Evolutionary conservation across 2,888 invertebrate species (phyloP).

Genomic region (Harpalus rufipes): DNA sequence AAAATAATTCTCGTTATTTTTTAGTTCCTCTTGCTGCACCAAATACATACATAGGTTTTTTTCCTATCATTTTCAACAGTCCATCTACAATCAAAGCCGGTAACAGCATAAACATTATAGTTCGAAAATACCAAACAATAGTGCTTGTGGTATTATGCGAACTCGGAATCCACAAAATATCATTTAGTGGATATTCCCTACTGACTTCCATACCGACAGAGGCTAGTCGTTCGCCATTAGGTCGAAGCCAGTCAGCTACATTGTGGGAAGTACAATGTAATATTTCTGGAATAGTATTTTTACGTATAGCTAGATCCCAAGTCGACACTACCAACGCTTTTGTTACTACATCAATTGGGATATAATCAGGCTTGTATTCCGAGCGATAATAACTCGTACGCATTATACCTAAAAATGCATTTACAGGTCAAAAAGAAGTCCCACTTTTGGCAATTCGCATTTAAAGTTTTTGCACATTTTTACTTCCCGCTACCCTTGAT

Average conservation of each 20-base stretch:
- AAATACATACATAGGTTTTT: conserved; percentile 54
- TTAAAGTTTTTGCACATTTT: too few species aligned
- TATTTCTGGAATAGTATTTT: background rate
- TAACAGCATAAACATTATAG: conserved; percentile 13
- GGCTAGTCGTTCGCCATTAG: conserved; percentile 8
- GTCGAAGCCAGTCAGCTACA: conserved; percentile 29
- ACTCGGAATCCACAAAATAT: conserved; percentile 39
- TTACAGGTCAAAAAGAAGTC: too few species aligned
- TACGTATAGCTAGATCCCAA: conserved; percentile 78
- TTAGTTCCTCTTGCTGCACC: too few species aligned
- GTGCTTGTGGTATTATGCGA: conserved; percentile 21
- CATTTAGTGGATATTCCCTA: background rate
- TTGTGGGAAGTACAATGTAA: conserved; percentile 30
- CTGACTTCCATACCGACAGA: background rate
- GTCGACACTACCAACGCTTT: conserved; percentile 85
- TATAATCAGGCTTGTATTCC: conserved; percentile 84
- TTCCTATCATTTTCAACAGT: conserved; percentile 22
- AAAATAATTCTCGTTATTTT: too few species aligned
- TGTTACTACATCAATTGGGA: conserved; percentile 89
- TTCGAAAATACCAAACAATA: conserved; percentile 21
- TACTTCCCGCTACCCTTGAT: too few species aligned
- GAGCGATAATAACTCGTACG: conserved; percentile 83
- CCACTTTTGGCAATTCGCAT: too few species aligned
- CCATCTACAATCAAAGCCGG: conserved; percentile 35
- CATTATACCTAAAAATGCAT: conserved; percentile 80